Evolutionary conservation across 2,888 invertebrate genomes (phyloP), one percentile per base, ranked within the genome.

Genomic region (Phengaris arion): DNA sequence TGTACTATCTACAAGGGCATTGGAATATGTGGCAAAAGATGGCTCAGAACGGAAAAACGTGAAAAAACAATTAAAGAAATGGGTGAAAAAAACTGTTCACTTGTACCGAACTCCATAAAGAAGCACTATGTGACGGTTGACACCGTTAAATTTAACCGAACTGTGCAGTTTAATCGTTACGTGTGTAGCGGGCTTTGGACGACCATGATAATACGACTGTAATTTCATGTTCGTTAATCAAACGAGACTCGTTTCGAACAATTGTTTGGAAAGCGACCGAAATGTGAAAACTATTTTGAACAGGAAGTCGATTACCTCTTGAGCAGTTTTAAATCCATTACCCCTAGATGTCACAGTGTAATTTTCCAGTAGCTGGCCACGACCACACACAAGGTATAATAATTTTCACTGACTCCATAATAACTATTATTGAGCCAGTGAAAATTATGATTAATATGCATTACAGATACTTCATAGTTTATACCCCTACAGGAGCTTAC

Each of bases 361-460:
- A 92, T 93, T 92, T 93, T 92, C 91, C 92, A 89, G 88, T 91
- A 88, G 89, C 85, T 87, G 89, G 80, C 79, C 86, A 82, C 84
- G 91, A 85, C 92, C 92, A 92, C 93, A 92, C 93, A 87, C 91
- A 90, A 84, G 85, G 86, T 77, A 35, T 35, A 1, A 35, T 35
- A 35, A 3, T 35, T 35, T 35, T 35, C 35, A 35, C 35, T 35
- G 35, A 35, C 35, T 22, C 22, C 76, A 79, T 89, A 91, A 89
- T 83, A 86, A 87, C 87, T 93, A 92, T 93, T 93, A 91, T 91
- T 91, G 90, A 92, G 89, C 90, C 91, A 92, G 90, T 91, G 91
- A 89, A 92, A 93, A 93, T 93, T 93, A 92, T 93, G 93, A 93
- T 93, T 93, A 93, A 93, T 93, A 93, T 92, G 92, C 88, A 89